Percentiles rank a stretch among this genome's conserved stretches.
phyloP scores from a whole-genome alignment of 2,113 vertebrate genomes.

The Aldabrachelys gigantea region DNA sequence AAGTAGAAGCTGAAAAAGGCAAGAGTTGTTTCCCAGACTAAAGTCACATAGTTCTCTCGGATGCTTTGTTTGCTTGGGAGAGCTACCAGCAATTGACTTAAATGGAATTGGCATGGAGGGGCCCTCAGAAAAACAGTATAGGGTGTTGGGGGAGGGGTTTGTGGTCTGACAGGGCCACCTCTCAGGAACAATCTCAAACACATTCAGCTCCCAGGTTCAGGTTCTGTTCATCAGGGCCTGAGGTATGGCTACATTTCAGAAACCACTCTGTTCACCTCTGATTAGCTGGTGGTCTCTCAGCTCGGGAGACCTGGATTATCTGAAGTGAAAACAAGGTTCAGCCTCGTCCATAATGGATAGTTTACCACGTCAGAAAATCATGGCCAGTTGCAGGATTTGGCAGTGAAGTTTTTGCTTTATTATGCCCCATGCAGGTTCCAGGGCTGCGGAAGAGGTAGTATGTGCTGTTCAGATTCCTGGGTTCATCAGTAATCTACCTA shows the following conservation, averaged over 20 bases:
- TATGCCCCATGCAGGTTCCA: too few relatives aligned
- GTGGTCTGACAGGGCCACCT: not conserved
- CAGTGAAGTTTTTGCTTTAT: too few relatives aligned
- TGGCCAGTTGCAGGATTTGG: too few relatives aligned
- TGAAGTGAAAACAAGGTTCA: not conserved
- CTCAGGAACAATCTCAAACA: not conserved
- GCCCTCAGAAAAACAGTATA: not conserved
- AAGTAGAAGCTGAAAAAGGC: not conserved
- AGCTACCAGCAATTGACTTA: not conserved
- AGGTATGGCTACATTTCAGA: not conserved
- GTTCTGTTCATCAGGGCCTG: not conserved
- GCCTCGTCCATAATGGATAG: not conserved
- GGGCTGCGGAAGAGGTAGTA: too few relatives aligned
- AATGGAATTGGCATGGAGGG: not conserved
- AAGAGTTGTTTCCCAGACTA: not conserved
- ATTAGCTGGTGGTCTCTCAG: not conserved
- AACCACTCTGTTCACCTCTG: rapidly evolving
- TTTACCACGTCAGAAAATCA: not conserved
- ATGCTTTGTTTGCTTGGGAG: not conserved
- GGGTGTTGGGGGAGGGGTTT: not conserved
- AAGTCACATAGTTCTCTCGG: not conserved
- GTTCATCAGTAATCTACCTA: too few relatives aligned
- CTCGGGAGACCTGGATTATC: not conserved
- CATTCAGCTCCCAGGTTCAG: not conserved
- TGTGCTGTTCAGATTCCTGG: too few relatives aligned